phyloP scores from a whole-genome alignment of 2,888 invertebrate genomes.

The Eutolmus rufibarbis region DNA sequence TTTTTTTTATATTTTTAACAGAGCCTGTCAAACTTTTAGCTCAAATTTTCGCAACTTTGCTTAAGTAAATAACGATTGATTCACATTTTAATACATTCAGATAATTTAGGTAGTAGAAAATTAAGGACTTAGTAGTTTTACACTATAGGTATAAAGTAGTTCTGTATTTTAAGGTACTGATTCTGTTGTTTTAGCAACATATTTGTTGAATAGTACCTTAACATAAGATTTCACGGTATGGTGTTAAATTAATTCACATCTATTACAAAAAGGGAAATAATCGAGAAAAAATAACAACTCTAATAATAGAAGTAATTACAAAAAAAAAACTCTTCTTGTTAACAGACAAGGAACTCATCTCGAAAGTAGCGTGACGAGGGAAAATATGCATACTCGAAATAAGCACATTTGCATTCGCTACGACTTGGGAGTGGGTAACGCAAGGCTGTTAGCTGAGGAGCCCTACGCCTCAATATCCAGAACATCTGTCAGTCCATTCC shows the following conservation, averaged over 20 bases:
- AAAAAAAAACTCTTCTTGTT: neutral
- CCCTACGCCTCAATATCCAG: neutral
- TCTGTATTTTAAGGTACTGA: too few species aligned
- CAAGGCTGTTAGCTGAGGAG: neutral
- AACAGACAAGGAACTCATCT: neutral
- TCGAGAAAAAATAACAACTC: neutral
- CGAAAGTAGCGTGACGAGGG: neutral
- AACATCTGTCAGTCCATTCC: conserved; percentile 35
- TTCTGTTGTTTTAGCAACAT: too few species aligned
- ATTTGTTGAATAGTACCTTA: too few species aligned
- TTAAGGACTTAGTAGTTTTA: too few species aligned
- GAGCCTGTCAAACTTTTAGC: too few species aligned
- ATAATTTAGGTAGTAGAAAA: too few species aligned
- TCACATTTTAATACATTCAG: too few species aligned
- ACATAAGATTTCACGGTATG: too few species aligned
- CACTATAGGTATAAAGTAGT: too few species aligned
- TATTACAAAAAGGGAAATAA: neutral
- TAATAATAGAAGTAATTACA: neutral
- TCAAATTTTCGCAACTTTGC: too few species aligned
- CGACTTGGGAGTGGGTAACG: neutral
- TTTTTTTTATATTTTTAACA: too few species aligned
- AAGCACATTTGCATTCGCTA: neutral
- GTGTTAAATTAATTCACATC: neutral
- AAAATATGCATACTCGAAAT: neutral
- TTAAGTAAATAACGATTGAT: too few species aligned